A percentile compares a stretch with the other conserved stretches of the same genome.
These are phyloP conservation scores for Myotis yumanensis DNA, from an alignment of 2,113 vertebrate species.

Conservation along the genomic window DNA sequence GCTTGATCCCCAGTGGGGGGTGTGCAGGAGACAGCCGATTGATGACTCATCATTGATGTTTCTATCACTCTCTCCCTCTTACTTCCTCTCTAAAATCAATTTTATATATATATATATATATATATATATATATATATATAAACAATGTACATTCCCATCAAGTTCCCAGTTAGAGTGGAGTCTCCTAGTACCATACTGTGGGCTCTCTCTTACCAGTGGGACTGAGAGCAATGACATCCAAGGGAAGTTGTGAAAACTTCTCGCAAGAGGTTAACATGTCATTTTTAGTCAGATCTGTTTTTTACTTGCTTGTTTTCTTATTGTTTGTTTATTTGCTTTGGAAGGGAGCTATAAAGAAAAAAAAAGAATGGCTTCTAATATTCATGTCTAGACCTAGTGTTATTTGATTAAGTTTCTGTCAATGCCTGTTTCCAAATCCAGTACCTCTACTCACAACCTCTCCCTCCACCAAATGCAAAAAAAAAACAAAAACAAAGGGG, in stretches of 20 bases:
- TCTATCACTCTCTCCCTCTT: too few relatives aligned
- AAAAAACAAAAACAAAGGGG: not conserved
- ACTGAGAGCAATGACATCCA: not conserved
- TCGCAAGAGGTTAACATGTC: not conserved
- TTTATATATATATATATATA: too few relatives aligned
- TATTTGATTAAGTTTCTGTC: not conserved
- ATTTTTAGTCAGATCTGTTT: constrained; percentile 13
- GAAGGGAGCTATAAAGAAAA: not conserved
- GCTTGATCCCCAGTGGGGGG: too few relatives aligned
- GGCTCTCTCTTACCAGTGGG: not conserved
- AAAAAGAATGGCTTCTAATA: not conserved
- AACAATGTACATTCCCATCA: not conserved
- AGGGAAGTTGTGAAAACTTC: not conserved
- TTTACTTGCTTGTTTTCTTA: constrained; percentile 30
- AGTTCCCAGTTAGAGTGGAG: not conserved
- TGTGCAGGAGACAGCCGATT: too few relatives aligned
- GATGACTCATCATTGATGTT: too few relatives aligned
- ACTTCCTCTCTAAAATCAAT: too few relatives aligned
- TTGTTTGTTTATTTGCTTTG: not conserved
- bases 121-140: too few relatives aligned
- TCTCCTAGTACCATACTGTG: not conserved
- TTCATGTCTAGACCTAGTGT: not conserved
- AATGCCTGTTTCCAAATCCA: not conserved
- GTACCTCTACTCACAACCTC: not conserved
- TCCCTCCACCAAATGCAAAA: not conserved